phyloP scores from a whole-genome alignment of 1,140 invertebrate species.

The Piezodorus guildinii region DNA sequence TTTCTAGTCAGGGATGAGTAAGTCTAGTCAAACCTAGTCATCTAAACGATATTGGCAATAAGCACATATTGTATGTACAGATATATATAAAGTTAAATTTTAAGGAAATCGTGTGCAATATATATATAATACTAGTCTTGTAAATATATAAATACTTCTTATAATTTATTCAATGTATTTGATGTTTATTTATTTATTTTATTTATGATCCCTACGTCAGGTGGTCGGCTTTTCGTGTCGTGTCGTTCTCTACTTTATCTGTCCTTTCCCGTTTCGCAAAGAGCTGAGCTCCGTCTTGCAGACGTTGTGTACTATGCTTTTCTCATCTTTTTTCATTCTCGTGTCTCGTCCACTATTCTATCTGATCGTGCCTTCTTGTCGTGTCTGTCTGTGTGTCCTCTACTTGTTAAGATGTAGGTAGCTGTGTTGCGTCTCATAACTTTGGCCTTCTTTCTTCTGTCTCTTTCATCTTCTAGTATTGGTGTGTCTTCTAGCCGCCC shows the following conservation, averaged over 20 bases:
- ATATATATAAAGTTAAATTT: constrained; percentile 5
- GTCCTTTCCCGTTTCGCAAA: constrained; percentile 18
- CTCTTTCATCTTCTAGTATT: not conserved
- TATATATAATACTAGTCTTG: constrained; percentile 10
- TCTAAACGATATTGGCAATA: constrained; percentile 3
- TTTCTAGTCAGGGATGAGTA: constrained; percentile 18
- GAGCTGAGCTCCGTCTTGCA: constrained; percentile 23
- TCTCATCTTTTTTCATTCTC: constrained; percentile 3
- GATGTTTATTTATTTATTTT: not conserved
- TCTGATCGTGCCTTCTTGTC: not conserved
- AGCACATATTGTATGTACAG: constrained; percentile 14
- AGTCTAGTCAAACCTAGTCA: constrained; percentile 15
- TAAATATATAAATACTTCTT: constrained; percentile 5
- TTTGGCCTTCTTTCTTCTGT: not conserved
- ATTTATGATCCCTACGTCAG: constrained; percentile 2
- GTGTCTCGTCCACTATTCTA: not conserved
- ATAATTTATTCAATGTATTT: not conserved
- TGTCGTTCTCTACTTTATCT: constrained; percentile 14
- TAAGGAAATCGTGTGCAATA: constrained; percentile 18
- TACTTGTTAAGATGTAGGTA: not conserved
- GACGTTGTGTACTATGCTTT: constrained; percentile 24
- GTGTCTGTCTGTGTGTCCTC: not conserved
- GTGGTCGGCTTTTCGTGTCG: not conserved
- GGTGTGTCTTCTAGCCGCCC: not conserved
- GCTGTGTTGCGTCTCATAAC: not conserved